These are phyloP conservation scores for Empidonax alnorum DNA, from an alignment of 2,113 vertebrate genomes.

Conservation along the genomic window DNA sequence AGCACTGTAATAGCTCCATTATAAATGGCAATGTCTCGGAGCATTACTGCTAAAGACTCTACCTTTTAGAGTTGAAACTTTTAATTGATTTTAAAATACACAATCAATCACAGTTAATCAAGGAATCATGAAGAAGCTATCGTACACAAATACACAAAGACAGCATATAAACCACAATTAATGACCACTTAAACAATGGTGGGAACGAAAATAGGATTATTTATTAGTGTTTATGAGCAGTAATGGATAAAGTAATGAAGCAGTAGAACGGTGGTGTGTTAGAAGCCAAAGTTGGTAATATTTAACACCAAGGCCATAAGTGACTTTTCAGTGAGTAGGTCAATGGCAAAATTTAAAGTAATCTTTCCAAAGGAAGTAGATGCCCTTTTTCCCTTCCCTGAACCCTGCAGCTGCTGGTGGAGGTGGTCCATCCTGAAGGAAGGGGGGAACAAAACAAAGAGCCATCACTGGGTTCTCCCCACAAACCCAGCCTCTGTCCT, in stretches of 20 bases:
- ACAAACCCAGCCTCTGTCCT: neutral
- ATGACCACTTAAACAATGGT: slow-evolving; percentile 53
- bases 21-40: slow-evolving; percentile 11
- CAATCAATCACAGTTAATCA: slow-evolving; percentile 67
- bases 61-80: slow-evolving; percentile 54
- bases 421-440: neutral
- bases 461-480: neutral
- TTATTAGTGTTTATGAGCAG: slow-evolving; percentile 47
- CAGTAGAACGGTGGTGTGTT: neutral
- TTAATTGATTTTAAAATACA: slow-evolving; percentile 67
- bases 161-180: slow-evolving; percentile 69
- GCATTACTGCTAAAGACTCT: slow-evolving; percentile 52
- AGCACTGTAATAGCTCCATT: slow-evolving; percentile 4
- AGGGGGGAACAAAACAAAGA: neutral
- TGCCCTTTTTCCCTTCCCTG: neutral
- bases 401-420: neutral
- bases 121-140: slow-evolving; percentile 57
- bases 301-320: neutral
- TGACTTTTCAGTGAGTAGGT: neutral
- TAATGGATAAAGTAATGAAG: slow-evolving; percentile 46
- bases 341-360: neutral
- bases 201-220: slow-evolving; percentile 52
- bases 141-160: slow-evolving; percentile 44
- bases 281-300: neutral
- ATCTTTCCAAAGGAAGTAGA: neutral